Evolutionary conservation across 2,888 invertebrate genomes (phyloP), one percentile per base, ranked within the genome.

Genomic region (Napeogenes inachia): DNA sequence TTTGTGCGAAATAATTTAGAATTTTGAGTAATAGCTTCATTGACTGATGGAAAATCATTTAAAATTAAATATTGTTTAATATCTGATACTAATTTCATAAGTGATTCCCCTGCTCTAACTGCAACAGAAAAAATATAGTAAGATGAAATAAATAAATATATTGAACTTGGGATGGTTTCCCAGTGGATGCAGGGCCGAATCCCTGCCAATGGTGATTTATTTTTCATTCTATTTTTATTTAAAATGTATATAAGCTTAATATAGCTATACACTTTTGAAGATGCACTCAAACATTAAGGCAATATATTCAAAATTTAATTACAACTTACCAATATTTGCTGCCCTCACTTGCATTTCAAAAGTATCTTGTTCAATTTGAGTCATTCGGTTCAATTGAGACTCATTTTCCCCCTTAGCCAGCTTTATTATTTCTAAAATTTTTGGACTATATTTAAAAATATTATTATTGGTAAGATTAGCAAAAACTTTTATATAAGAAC

Each of bases 21-120:
- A 80, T 98, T 98, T 72, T 96, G 95, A n/a, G 96, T 95, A 68
- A 99, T 99, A 0, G 98, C 97, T 78, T 99, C 98, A 82, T 99
- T 99, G 0, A 99, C 97, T 2, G 98, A 98, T 54, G 98, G 98
- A 80, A 99, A 99, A 86, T 99, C 99, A 83, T 99, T 99, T 30
- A 99, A 92, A 75, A 99, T 98, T 54, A 99, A 91, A 84, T 99
- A 99, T 80, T 99, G 99, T 78, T 99, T 99, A 67, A 99, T 97
- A 81, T 99, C 99, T 0, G 98, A 97, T 0, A 99, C 98, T 38
- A 99, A 91, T 84, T 99, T 99, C 96, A 98, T 97, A 33, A 99
- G 85, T 0, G 98, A 98, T 89, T 99, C 99, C 0, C 98, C 98
- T 63, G 99, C 99, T 75, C 99, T 92, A 0, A 98, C 98, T 93